A percentile compares a stretch with the other conserved stretches of the same genome.
Conservation (phyloP, 2,888 invertebrate genomes). For the Glomeris marginata region DNA sequence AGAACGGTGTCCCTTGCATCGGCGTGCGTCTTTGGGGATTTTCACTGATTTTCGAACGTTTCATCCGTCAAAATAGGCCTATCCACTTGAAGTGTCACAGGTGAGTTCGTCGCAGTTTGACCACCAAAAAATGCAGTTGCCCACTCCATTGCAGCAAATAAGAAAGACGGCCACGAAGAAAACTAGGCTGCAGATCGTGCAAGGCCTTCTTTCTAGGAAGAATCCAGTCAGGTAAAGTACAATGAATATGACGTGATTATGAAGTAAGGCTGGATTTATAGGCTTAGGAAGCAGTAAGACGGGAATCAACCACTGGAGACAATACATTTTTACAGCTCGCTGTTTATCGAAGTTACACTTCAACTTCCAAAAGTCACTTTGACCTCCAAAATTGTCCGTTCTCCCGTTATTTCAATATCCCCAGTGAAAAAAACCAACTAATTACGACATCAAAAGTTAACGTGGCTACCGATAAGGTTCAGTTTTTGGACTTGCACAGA, state of each 20-base stretch:
- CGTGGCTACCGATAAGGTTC: too few species aligned
- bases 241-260: constrained; percentile 96
- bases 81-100: constrained; percentile 27
- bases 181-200: constrained; percentile 90
- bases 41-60: too few species aligned
- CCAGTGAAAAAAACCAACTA: too few species aligned
- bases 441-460: too few species aligned
- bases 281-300: constrained; percentile 95
- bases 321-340: constrained; percentile 77
- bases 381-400: too few species aligned
- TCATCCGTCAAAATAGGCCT: too few species aligned
- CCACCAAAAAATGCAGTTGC: constrained; percentile 87
- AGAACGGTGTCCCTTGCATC: too few species aligned
- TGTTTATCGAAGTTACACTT: too few species aligned
- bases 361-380: too few species aligned
- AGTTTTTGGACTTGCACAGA: too few species aligned
- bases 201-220: constrained; percentile 91
- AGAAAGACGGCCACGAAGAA: constrained; percentile 85
- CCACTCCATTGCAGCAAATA: constrained; percentile 90
- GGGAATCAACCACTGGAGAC: constrained; percentile 93
- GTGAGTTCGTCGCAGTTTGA: constrained; percentile 49
- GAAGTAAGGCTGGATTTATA: constrained; percentile 84
- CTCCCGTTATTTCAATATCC: too few species aligned
- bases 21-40: too few species aligned
- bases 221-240: constrained; percentile 90